These are phyloP conservation scores for Vicugna pacos DNA, from an alignment of 2,113 vertebrate species.

Conservation along the genomic window DNA sequence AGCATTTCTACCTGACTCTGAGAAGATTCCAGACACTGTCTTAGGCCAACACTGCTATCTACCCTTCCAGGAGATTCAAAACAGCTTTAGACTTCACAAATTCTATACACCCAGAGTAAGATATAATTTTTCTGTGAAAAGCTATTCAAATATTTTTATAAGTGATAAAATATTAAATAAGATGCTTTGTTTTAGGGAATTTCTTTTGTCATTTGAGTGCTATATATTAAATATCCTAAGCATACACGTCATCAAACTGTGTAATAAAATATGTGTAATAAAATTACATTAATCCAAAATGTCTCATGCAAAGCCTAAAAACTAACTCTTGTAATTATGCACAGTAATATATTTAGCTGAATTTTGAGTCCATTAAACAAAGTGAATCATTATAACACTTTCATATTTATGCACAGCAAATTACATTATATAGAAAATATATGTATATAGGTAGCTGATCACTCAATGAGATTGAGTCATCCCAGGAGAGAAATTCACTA, in stretches of 20 bases:
- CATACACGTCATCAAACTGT: background rate
- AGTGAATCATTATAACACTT: slow-evolving; percentile 24
- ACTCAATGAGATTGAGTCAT: slow-evolving; percentile 22
- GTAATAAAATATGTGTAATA: background rate
- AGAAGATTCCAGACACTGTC: background rate
- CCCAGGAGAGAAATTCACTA: slow-evolving; percentile 1
- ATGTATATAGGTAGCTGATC: slow-evolving; percentile 1
- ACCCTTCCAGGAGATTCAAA: background rate
- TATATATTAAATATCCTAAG: background rate
- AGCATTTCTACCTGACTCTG: background rate
- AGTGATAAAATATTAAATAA: background rate
- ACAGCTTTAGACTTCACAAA: background rate
- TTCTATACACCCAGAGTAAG: background rate
- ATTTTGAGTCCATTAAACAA: slow-evolving; percentile 50
- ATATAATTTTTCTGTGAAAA: background rate
- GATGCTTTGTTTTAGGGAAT: background rate
- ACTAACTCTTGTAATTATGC: slow-evolving; percentile 3
- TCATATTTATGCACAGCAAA: slow-evolving; percentile 15
- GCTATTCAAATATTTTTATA: background rate
- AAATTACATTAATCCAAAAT: slow-evolving; percentile 9
- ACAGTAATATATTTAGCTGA: slow-evolving; percentile 18
- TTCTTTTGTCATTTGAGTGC: background rate
- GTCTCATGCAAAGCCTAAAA: background rate
- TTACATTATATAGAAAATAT: background rate
- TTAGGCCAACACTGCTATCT: background rate